Conservation (phyloP, 2,888 invertebrate species). For the Luperina nickerlii region DNA sequence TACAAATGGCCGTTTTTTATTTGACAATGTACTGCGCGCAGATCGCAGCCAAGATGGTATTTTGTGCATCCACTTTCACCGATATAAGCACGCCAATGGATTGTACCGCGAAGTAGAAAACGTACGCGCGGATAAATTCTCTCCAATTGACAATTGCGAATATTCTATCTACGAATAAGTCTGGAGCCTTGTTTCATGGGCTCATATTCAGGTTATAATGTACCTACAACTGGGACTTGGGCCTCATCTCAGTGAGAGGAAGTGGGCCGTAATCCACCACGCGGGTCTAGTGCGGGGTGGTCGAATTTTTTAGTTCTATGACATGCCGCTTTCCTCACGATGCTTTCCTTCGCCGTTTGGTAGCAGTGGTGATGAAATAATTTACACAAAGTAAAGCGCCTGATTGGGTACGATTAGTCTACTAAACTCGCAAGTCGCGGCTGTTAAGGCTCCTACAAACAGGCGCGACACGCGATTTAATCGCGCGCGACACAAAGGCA, state of each 20-base stretch:
- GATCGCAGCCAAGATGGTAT: slow-evolving; percentile 76
- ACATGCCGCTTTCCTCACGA: neutral
- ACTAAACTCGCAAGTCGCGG: neutral
- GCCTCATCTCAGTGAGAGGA: neutral
- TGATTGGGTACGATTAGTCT: neutral
- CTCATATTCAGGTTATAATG: neutral
- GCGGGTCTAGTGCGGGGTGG: neutral
- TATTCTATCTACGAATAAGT: slow-evolving; percentile 45
- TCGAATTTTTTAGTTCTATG: no score
- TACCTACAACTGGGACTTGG: neutral
- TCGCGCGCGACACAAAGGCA: no score
- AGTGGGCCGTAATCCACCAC: neutral
- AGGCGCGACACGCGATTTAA: no score
- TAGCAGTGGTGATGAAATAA: neutral
- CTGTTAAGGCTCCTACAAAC: neutral
- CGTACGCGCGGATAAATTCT: slow-evolving; percentile 71
- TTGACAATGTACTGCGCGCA: slow-evolving; percentile 71
- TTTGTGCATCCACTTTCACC: slow-evolving; percentile 88
- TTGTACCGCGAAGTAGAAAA: slow-evolving; percentile 78
- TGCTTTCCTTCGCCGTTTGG: neutral
- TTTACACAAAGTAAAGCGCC: neutral
- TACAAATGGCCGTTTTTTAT: slow-evolving; percentile 67
- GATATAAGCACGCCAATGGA: slow-evolving; percentile 83
- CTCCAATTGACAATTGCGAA: slow-evolving; percentile 68
- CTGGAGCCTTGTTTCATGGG: slow-evolving; percentile 9